phyloP scores from a whole-genome alignment of 2,888 invertebrate genomes.

The Tetragonula carbonaria region DNA sequence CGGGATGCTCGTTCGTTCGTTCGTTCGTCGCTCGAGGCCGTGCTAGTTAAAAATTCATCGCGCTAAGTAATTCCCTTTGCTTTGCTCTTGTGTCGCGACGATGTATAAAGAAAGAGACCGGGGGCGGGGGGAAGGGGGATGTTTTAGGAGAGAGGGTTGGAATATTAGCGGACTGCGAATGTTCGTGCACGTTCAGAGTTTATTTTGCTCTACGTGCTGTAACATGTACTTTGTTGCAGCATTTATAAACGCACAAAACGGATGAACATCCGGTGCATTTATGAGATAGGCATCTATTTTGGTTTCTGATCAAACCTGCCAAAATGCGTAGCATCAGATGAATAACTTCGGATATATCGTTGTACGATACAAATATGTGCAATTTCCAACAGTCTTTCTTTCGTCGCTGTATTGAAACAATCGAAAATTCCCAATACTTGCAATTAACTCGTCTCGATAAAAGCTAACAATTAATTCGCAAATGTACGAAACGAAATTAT shows the following conservation, averaged over 20 bases:
- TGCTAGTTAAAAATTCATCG: constrained; percentile 58
- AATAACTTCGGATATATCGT: no score
- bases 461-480: neutral
- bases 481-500: neutral
- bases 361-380: no score
- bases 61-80: constrained; percentile 43
- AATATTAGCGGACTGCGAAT: neutral
- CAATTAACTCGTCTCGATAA: neutral
- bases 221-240: no score
- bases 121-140: no score
- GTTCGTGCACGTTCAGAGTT: no score
- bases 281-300: no score
- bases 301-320: no score
- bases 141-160: neutral
- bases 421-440: neutral
- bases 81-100: constrained; percentile 7
- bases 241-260: no score
- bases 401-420: neutral
- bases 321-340: no score
- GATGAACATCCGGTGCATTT: no score
- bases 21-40: constrained; percentile 12
- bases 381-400: no score
- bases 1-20: constrained; percentile 28
- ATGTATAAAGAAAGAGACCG: neutral
- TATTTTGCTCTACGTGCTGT: no score